Conservation (phyloP, 2,113 vertebrate genomes). For the Hippoglossus stenolepis region DNA sequence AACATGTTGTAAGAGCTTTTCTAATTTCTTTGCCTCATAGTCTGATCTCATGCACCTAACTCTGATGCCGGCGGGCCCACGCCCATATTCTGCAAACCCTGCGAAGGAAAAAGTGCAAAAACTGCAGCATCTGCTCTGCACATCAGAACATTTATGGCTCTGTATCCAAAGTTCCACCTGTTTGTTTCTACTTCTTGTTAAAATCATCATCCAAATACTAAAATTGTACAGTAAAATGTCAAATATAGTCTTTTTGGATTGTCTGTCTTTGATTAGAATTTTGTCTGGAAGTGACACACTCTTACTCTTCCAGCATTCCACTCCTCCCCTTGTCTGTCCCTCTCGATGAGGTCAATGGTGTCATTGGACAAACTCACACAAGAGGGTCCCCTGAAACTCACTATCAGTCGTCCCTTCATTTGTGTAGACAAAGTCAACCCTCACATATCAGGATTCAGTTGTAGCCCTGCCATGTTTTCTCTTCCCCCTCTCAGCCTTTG, state of each 20-base stretch:
- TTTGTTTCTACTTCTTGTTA: background rate
- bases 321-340: slow-evolving; percentile 26
- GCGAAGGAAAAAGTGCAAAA: slow-evolving; percentile 34
- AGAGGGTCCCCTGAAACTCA: slow-evolving; percentile 37
- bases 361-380: slow-evolving; percentile 55
- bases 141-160: slow-evolving; percentile 63
- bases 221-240: background rate
- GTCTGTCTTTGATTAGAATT: background rate
- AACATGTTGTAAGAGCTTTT: background rate
- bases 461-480: slow-evolving; percentile 44
- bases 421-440: slow-evolving; percentile 67
- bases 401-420: slow-evolving; percentile 50
- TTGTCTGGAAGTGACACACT: background rate
- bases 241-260: background rate
- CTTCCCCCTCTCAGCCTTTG: slow-evolving; percentile 30
- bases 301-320: slow-evolving; percentile 8
- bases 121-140: slow-evolving; percentile 59
- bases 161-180: slow-evolving; percentile 34
- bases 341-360: slow-evolving; percentile 59
- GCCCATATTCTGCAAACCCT: slow-evolving; percentile 23
- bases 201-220: background rate
- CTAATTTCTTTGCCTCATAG: slow-evolving; percentile 1
- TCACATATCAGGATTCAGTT: slow-evolving; percentile 60
- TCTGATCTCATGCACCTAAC: background rate
- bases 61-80: slow-evolving; percentile 6